Base-by-base conservation (phyloP, 2,797 vertebrate species). In the Tarsius wallacei region DNA sequence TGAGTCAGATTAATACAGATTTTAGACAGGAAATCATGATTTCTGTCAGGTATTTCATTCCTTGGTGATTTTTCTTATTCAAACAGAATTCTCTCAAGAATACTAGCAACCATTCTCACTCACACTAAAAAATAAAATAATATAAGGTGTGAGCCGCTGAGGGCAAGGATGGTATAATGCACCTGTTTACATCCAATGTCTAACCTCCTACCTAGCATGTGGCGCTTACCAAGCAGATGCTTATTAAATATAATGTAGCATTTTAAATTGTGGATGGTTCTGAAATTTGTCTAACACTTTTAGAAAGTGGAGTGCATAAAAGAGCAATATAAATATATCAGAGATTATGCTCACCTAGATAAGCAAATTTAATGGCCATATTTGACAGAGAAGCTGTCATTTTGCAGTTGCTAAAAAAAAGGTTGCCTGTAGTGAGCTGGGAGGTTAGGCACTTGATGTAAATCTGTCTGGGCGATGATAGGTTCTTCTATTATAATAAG, bases 391-490 rank as follows among this genome's bases (percentile, higher is more conserved):
- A 11, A 93, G 59, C 92, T 96, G 53, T 86, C 96, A 97, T 81
- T 97, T 89, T 93, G 55, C 42, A 97, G 95, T 61, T 97, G 82
- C 91, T 97, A 96, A 98, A 98, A 97, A 85, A 80, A 91, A 61
- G 36, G 36, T n/a, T 89, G 63, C 70, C 59, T 77, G 8, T 70
- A 47, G 61, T 91, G 16, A 92, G 66, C 73, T n/a, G 33, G 4
- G 31, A 55, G 68, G 1, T 73, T 33, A 85, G 42, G 31, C 42
- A 83, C 78, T 55, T 91, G 89, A 87, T 81, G 7, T 33, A 76
- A 94, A 87, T 86, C 64, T 96, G 17, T 28, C 90, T 87, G 80
- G 42, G 66, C 33, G 71, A 90, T 59, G 26, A 53, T 24, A 42
- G 17, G 42, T 22, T 91, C 36, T 95, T 49, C 24, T 36, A 74